A percentile compares a stretch with the other conserved stretches of the same genome.
phyloP scores from a whole-genome alignment of 2,888 invertebrate genomes.

The Molanna angustata region DNA sequence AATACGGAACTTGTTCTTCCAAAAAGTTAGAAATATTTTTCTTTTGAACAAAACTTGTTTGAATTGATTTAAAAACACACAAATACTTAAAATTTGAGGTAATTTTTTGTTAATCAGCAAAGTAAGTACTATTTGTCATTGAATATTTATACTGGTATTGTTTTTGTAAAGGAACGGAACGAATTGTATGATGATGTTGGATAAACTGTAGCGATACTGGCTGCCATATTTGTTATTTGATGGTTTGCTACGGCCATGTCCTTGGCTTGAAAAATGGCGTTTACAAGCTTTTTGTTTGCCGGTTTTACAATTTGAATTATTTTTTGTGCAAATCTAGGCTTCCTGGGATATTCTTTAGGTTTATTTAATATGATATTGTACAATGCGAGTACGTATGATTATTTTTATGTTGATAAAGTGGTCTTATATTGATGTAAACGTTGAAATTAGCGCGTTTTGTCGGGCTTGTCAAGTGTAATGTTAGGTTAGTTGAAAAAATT shows the following conservation, averaged over 20 bases:
- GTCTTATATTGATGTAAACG: constrained; percentile 16
- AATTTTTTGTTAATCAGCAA: too few species aligned
- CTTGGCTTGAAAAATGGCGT: constrained; percentile 62
- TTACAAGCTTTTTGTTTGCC: constrained; percentile 63
- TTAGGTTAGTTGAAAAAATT: constrained; percentile 30
- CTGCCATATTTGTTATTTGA: constrained; percentile 35
- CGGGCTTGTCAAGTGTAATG: constrained; percentile 31
- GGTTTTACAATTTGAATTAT: constrained; percentile 56
- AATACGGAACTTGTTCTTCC: too few species aligned
- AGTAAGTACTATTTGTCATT: too few species aligned
- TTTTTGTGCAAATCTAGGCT: constrained; percentile 46
- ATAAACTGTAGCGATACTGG: constrained; percentile 16
- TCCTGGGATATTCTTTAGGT: constrained; percentile 46
- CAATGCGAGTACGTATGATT: constrained; percentile 52
- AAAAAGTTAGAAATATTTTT: too few species aligned
- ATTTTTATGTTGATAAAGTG: constrained; percentile 8
- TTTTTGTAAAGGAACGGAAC: too few species aligned
- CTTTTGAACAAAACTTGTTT: too few species aligned
- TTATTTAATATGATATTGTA: constrained; percentile 56
- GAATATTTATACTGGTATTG: too few species aligned
- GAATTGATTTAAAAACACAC: too few species aligned
- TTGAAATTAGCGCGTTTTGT: constrained; percentile 27
- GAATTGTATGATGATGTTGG: constrained; percentile 15
- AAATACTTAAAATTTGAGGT: too few species aligned
- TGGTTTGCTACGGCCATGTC: constrained; percentile 40